phyloP scores from a whole-genome alignment of 1,140 invertebrate genomes.

The Contarinia nasturtii region DNA sequence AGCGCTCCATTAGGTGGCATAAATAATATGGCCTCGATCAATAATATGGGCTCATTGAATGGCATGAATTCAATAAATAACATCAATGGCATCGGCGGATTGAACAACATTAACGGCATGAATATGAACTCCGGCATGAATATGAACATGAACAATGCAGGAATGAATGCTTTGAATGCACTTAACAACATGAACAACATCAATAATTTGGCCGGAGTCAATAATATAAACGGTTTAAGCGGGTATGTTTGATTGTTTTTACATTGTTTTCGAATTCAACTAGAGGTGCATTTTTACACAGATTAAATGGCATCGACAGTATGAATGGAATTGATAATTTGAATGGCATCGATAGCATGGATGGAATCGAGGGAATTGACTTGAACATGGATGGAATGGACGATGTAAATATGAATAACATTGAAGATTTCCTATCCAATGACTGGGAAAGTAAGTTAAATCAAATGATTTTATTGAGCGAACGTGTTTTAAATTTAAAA shows the following conservation, averaged over 20 bases:
- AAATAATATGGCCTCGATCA: slow-evolving; percentile 50
- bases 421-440: slow-evolving; percentile 3
- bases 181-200: too few species aligned
- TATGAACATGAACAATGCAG: too few species aligned
- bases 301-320: too few species aligned
- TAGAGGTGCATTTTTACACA: too few species aligned
- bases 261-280: too few species aligned
- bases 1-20: slow-evolving; percentile 20
- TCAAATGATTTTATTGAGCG: neutral
- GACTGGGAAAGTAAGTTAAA: slow-evolving; percentile 3
- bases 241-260: too few species aligned
- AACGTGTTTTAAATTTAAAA: too few species aligned
- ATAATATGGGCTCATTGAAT: slow-evolving; percentile 29
- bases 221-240: too few species aligned
- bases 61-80: slow-evolving; percentile 54
- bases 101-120: slow-evolving; percentile 35
- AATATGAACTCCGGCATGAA: too few species aligned
- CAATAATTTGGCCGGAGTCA: too few species aligned
- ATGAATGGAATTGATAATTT: too few species aligned
- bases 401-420: slow-evolving; percentile 2
- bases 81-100: slow-evolving; percentile 50
- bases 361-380: neutral
- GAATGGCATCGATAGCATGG: neutral
- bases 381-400: neutral
- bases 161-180: too few species aligned